Base-by-base conservation (phyloP, 2,113 vertebrate genomes). In the Falcunculus frontatus region DNA sequence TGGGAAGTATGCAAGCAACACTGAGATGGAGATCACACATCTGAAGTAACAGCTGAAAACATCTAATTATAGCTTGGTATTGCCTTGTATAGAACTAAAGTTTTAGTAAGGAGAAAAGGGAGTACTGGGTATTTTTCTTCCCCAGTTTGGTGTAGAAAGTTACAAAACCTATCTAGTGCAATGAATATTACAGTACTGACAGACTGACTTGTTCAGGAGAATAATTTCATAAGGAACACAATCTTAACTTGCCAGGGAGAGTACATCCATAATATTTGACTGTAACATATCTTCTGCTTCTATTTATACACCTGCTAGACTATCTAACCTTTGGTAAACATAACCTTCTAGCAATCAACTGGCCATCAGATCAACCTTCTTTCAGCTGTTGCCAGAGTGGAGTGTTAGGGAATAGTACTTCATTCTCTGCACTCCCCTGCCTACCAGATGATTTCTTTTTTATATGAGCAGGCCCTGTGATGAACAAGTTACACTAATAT, bases 11-110 rank as follows among this genome's bases (percentile, higher is more conserved):
- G 63, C 29, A 79, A 83, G 70, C 49, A 90, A 67, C 41, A 88
- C 1, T 60, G 49, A 56, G 68, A 68, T 42, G 50, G 21, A 69
- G 46, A 78, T 75, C 84, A 90, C 63, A 53, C 37, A 88, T 46
- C 32, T 75, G 59, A 93, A 87, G 57, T 64, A 96, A 96, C 79
- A 95, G 94, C 82, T 94, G 85, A 87, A 92, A 93, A 62, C 30
- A 79, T 65, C 79, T 94, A 94, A 95, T 69, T 95, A 83, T 90
- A 97, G 87, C 53, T 85, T 83, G 75, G 37, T 53, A 79, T 83
- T 85, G 76, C 67, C 35, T 65, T 83, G 70, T 57, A 83, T 30
- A 90, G 85, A 93, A 79, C 29, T 62, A 1, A 78, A 78, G 23
- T 41, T 93, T 62, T 79, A 76, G 6, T 53, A 83, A 55, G 57